Conservation (phyloP, 2,113 vertebrate genomes). For the Ciconia boyciana region DNA sequence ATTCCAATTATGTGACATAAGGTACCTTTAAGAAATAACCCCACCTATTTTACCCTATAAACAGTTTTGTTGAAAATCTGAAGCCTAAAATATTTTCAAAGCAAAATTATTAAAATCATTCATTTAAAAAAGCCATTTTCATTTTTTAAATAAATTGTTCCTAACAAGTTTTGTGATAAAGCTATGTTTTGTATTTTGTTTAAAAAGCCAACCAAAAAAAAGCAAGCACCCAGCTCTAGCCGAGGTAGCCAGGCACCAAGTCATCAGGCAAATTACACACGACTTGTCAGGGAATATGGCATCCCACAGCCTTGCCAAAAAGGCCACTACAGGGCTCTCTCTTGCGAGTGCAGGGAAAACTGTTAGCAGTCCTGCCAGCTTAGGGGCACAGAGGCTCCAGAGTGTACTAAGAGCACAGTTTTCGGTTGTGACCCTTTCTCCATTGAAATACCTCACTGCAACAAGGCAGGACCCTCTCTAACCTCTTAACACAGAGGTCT, state of each 20-base stretch:
- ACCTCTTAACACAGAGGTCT: neutral
- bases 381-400: neutral
- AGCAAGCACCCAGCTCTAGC: neutral
- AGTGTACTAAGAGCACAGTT: neutral
- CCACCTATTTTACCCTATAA: neutral
- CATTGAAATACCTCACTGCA: neutral
- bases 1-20: neutral
- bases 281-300: neutral
- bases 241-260: neutral
- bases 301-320: neutral
- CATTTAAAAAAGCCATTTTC: neutral
- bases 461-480: neutral
- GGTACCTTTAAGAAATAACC: neutral
- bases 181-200: neutral
- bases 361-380: neutral
- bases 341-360: neutral
- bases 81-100: neutral
- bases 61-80: neutral
- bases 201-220: neutral
- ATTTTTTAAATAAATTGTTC: neutral
- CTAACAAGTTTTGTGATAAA: neutral
- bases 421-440: neutral
- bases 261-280: neutral
- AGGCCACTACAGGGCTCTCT: neutral
- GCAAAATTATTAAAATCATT: neutral